Evolutionary conservation across 2,113 vertebrate genomes (phyloP).

Genomic region (Cygnus atratus): DNA sequence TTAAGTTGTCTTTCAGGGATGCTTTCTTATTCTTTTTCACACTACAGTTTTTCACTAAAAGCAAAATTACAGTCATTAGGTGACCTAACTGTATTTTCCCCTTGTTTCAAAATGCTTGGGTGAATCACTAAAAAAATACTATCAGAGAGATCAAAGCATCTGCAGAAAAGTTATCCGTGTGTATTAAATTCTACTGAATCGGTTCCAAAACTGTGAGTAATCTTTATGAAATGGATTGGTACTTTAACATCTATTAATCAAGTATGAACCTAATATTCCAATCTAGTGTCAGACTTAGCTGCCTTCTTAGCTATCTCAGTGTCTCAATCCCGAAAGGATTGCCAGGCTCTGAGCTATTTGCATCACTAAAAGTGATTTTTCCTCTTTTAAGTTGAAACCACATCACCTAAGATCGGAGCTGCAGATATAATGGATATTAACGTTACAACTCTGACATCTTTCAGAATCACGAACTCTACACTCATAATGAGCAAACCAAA

Average conservation of each 20-base stretch:
- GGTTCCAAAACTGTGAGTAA: slow-evolving; percentile 12
- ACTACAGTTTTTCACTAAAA: background rate
- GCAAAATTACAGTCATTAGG: background rate
- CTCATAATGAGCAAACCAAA: background rate
- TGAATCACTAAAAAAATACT: background rate
- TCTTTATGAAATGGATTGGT: background rate
- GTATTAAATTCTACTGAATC: background rate
- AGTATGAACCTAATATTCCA: background rate
- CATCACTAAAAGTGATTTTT: background rate
- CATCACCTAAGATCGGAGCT: background rate
- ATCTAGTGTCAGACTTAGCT: background rate
- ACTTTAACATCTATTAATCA: background rate
- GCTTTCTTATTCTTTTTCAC: background rate
- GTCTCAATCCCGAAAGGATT: background rate
- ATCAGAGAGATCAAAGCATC: slow-evolving; percentile 24
- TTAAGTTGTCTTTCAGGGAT: background rate
- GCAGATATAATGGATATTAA: background rate
- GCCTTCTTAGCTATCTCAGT: background rate
- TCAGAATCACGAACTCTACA: background rate
- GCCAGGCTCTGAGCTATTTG: background rate
- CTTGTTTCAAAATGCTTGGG: slow-evolving; percentile 11
- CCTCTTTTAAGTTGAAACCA: background rate
- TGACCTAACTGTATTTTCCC: slow-evolving; percentile 22
- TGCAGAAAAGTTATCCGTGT: background rate
- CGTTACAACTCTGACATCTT: background rate